Conservation (phyloP, 2,113 vertebrate genomes). For the Euleptes europaea region DNA sequence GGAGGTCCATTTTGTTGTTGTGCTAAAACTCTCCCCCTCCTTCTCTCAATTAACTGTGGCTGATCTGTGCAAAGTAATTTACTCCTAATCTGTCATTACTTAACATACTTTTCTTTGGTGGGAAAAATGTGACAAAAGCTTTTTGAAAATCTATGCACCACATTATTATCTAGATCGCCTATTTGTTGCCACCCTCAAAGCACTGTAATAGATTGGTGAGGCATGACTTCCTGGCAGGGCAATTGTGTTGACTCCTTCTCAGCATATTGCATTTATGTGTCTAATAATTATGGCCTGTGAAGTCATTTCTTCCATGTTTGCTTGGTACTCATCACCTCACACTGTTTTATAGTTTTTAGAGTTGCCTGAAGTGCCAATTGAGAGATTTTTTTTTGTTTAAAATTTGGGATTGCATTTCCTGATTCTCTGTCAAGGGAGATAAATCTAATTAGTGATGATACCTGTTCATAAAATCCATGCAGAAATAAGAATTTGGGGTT, state of each 20-base stretch:
- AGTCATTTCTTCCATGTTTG: not conserved
- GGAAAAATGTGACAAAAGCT: not conserved
- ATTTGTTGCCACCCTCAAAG: not conserved
- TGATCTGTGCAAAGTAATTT: slow-evolving; percentile 5
- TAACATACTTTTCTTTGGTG: not conserved
- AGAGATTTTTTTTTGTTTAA: not conserved
- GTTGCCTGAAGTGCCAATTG: not conserved
- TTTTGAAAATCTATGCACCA: not conserved
- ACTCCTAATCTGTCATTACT: slow-evolving; percentile 3
- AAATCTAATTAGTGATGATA: not conserved
- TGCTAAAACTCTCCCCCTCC: not conserved
- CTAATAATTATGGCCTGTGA: not conserved
- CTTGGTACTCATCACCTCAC: not conserved
- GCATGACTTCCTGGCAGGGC: not conserved
- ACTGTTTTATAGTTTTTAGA: not conserved
- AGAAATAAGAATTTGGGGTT: not conserved
- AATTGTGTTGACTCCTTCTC: not conserved
- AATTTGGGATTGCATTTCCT: not conserved
- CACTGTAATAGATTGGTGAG: slow-evolving; percentile 1
- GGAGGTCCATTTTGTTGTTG: not conserved
- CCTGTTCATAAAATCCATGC: not conserved
- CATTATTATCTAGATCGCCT: slow-evolving; percentile 6
- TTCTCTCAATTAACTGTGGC: not conserved
- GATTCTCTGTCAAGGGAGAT: not conserved
- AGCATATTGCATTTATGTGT: not conserved